A percentile compares a stretch with the other conserved stretches of the same genome.
These are phyloP conservation scores for Hydroisotoma schaefferi DNA, from an alignment of 2,888 invertebrate genomes.

Conservation along the genomic window DNA sequence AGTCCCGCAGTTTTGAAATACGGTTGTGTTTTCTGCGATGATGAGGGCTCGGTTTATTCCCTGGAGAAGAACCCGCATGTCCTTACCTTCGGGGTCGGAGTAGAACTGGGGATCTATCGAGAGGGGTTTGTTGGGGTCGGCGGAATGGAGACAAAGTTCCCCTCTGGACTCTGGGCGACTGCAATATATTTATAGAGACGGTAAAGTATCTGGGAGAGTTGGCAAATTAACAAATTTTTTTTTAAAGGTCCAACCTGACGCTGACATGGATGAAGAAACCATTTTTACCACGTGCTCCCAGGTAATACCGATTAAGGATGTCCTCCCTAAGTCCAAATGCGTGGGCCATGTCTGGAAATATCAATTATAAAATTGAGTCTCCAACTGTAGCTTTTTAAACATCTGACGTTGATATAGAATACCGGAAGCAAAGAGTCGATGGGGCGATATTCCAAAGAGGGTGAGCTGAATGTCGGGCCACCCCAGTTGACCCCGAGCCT, in stretches of 20 bases:
- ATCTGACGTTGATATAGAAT: too few relatives aligned
- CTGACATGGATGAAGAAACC: slow-evolving; percentile 31
- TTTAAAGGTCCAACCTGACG: too few relatives aligned
- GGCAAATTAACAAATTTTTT: too few relatives aligned
- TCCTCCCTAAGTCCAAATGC: slow-evolving; percentile 29
- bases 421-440: slow-evolving; percentile 28
- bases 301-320: slow-evolving; percentile 17
- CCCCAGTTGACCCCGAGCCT: slow-evolving; percentile 22
- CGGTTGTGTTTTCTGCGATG: slow-evolving; percentile 32
- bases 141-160: slow-evolving; percentile 15
- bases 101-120: slow-evolving; percentile 28
- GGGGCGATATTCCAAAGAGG: slow-evolving; percentile 28
- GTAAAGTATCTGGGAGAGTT: too few relatives aligned
- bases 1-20: slow-evolving; percentile 16
- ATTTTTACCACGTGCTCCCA: slow-evolving; percentile 18
- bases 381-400: too few relatives aligned
- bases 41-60: slow-evolving; percentile 26
- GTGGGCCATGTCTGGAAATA: slow-evolving; percentile 17
- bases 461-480: slow-evolving; percentile 36
- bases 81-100: slow-evolving; percentile 20
- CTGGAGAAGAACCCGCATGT: slow-evolving; percentile 25
- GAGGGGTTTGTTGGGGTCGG: slow-evolving; percentile 18
- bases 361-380: too few relatives aligned
- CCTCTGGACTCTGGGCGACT: slow-evolving; percentile 30
- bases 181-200: too few relatives aligned